Evolutionary conservation across 2,888 invertebrate genomes (phyloP), one percentile per base, ranked within the genome.

Genomic region (Muschampia plurimacula): DNA sequence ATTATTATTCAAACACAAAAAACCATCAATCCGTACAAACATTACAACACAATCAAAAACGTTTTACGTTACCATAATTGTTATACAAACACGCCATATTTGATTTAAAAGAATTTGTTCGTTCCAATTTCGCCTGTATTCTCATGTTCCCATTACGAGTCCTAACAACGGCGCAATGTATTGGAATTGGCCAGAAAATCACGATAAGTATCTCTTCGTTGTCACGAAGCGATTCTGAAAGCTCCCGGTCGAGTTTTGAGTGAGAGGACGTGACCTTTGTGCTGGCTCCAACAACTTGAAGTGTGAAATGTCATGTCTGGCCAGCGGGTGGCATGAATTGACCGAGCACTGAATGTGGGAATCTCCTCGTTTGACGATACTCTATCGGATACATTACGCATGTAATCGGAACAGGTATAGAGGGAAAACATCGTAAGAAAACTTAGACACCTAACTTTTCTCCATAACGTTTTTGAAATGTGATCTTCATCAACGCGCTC

Each of bases 191-290:
- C 89, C 90, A 89, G 90, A 93, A 90, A 90, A 91, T 93, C 93
- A 93, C 90, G 93, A 94, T 94, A 92, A 92, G 89, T 87, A 93
- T 94, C 93, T 91, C 84, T 86, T 83, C 80, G 88, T 88, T 93
- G 93, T 94, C 93, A 94, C 93, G 93, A 94, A 90, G 90, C 91
- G 90, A 93, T 93, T 91, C 86, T 85, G 85, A 85, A 85, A 89
- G 90, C 92, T 93, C 89, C 93, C 83, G 92, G 88, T 86, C 86
- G 88, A 87, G 87, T 82, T 87, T 91, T 91, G 92, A 93, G 93
- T 93, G 92, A 93, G 89, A 85, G 88, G 91, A 90, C 91, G 89
- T 91, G 93, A 93, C 93, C 93, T 91, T 83, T 91, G 86, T 83
- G 80, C 86, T 81, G 83, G 82, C 81, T 87, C 82, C 86, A 86